Base-by-base conservation (phyloP, 1,140 invertebrate species). In the Drosophila saltans region DNA sequence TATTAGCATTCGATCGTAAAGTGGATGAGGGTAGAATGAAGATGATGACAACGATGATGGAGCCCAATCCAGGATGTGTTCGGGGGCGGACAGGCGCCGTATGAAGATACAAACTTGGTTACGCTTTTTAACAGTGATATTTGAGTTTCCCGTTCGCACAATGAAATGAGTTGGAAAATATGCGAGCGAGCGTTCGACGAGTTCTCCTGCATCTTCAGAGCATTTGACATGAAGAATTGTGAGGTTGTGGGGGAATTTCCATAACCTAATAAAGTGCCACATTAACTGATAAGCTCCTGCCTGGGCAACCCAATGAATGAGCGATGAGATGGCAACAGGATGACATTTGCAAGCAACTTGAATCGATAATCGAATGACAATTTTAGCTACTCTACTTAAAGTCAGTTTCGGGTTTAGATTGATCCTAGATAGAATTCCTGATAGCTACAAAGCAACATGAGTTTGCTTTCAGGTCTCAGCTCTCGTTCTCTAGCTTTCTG, bases 111-210 rank as follows among this genome's bases (percentile, higher is more conserved):
- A 52, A 52, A 52, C 45, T 26, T 52, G 45, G 45, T 52, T 52
- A 52, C 21, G 81, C 78, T 80, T 78, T 77, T 85, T 73, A 76
- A 60, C 80, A 69, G 63, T 77, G 81, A 88, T 78, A 85, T 91
- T 85, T 91, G 88, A 84, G 77, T 89, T 85, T 86, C 60, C 76
- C 80, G 75, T 89, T 78, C 74, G 60, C 74, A 55, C 78, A 24
- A 78, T 70, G 73, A 84, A 91, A 88, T 91, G 90, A 84, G 67
- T 88, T 82, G 85, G 82, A 91, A 91, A 91, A 91, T 91, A 79
- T 90, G 90, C 83, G 63, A 28, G 55, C 36, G 43, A 45, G 41
- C 1, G 33, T 21, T 16, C 3, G 11, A 63, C 45, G 30, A 40
- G 16, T 16, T 41, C 57, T 56, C 21, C 43, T 43, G 57, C 41